Conservation (phyloP, 2,113 vertebrate species). For the Orientallactaga bullata region DNA sequence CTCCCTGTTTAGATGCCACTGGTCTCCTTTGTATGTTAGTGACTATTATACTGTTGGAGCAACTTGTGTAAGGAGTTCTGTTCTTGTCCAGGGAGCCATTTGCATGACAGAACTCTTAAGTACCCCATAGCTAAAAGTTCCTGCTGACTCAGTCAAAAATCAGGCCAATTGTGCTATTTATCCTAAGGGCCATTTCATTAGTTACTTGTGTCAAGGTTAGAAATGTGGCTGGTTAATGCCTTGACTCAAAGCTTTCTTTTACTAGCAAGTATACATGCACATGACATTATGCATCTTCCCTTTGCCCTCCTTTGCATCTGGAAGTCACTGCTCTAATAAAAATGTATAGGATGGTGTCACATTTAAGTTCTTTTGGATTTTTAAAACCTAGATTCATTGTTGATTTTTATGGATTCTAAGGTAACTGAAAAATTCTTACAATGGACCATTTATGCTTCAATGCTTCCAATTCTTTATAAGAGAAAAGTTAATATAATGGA, state of each 20-base stretch:
- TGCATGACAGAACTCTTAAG: constrained; percentile 54
- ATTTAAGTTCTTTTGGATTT: constrained; percentile 55
- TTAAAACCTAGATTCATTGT: constrained; percentile 58
- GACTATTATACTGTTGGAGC: constrained; percentile 36
- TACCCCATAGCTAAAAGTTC: constrained; percentile 50
- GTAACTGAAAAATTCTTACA: constrained; percentile 67
- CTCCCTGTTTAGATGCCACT: constrained; percentile 24
- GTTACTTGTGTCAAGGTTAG: constrained; percentile 62
- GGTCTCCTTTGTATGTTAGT: constrained; percentile 43
- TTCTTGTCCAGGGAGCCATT: constrained; percentile 59
- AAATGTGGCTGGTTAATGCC: constrained; percentile 54
- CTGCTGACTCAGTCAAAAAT: constrained; percentile 26
- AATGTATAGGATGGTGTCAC: constrained; percentile 44
- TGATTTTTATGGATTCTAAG: constrained; percentile 65
- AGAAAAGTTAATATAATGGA: constrained; percentile 48
- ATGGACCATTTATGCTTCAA: constrained; percentile 61
- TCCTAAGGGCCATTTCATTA: constrained; percentile 52
- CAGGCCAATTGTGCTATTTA: constrained; percentile 65
- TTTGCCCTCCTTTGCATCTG: constrained; percentile 70
- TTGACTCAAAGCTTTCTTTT: constrained; percentile 63
- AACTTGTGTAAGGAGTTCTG: constrained; percentile 52
- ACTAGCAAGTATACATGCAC: constrained; percentile 39
- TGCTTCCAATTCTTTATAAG: constrained; percentile 57
- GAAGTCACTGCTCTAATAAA: constrained; percentile 57
- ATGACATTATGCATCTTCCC: background rate